Percentiles rank a stretch among this genome's conserved stretches.
Conservation (phyloP, 2,113 vertebrate species). For the Ctenodactylus gundi region DNA sequence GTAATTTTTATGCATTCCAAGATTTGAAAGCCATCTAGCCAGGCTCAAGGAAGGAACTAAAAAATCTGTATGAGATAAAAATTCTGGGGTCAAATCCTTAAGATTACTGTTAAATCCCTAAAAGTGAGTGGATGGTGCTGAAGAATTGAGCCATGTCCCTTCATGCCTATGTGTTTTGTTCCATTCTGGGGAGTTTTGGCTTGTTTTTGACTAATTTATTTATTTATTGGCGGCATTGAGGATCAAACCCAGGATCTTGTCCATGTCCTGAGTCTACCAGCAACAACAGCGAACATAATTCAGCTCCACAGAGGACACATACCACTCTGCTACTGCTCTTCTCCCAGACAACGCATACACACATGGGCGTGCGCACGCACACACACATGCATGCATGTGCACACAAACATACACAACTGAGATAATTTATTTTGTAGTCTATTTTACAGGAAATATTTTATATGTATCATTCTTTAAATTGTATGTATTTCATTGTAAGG, state of each 20-base stretch:
- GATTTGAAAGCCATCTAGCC: not conserved
- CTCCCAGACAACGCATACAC: not conserved
- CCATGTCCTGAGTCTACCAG: not conserved
- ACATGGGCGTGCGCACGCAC: too few species aligned
- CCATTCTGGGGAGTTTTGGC: too few species aligned
- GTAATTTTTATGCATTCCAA: not conserved
- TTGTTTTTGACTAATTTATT: too few species aligned
- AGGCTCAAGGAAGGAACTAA: constrained; percentile 10
- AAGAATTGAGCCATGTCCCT: not conserved
- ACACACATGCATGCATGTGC: not conserved
- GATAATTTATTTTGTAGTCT: not conserved
- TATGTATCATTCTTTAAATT: constrained; percentile 1
- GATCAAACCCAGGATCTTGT: not conserved
- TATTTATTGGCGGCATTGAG: not conserved
- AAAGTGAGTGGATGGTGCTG: not conserved
- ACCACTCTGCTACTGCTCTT: not conserved
- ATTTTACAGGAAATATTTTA: constrained; percentile 8
- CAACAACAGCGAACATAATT: not conserved
- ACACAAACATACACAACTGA: not conserved
- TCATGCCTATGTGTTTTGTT: not conserved
- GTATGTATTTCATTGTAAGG: not conserved
- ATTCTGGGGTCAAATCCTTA: not conserved
- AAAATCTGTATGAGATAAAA: constrained; percentile 17
- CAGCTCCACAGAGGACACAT: not conserved
- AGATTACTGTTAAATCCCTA: constrained; percentile 31